Conservation (phyloP, 2,888 invertebrate genomes). For the Caenorhabditis afra region DNA sequence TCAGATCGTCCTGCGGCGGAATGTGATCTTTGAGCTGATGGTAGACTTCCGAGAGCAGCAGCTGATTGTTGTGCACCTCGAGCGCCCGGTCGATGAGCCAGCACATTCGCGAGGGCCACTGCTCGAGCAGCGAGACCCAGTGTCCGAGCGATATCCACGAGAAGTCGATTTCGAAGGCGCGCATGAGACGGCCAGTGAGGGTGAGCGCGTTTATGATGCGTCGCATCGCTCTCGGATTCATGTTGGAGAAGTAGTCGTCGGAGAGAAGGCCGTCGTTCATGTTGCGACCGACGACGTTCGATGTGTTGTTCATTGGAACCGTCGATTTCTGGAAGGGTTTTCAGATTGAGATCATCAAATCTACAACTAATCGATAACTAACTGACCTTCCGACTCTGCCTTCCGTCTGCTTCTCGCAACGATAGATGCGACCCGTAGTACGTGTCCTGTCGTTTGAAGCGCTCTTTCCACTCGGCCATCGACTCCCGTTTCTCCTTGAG, state of each 20-base stretch:
- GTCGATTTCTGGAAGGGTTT: constrained; percentile 33
- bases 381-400: constrained; percentile 52
- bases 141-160: constrained; percentile 94
- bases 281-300: constrained; percentile 31
- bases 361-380: no score
- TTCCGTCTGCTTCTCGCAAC: constrained; percentile 64
- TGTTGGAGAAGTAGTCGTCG: constrained; percentile 98
- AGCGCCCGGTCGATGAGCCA: constrained; percentile 90
- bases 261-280: constrained; percentile 84
- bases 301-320: constrained; percentile 45
- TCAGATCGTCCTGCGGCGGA: constrained; percentile 69
- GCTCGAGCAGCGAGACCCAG: constrained; percentile 89
- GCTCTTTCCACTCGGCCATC: constrained; percentile 73
- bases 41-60: constrained; percentile 84
- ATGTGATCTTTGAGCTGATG: constrained; percentile 86
- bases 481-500: constrained; percentile 72
- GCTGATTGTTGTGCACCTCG: constrained; percentile 88
- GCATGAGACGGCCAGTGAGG: constrained; percentile 86
- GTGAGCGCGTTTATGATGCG: constrained; percentile 79
- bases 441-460: constrained; percentile 74
- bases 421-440: constrained; percentile 76
- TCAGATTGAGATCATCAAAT: no score
- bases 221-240: constrained; percentile 95
- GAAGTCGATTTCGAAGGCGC: constrained; percentile 99
- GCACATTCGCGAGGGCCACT: constrained; percentile 97